Evolutionary conservation across 2,797 vertebrate species (phyloP), one percentile per base, ranked within the genome.

Genomic region (Melanogrammus aeglefinus): DNA sequence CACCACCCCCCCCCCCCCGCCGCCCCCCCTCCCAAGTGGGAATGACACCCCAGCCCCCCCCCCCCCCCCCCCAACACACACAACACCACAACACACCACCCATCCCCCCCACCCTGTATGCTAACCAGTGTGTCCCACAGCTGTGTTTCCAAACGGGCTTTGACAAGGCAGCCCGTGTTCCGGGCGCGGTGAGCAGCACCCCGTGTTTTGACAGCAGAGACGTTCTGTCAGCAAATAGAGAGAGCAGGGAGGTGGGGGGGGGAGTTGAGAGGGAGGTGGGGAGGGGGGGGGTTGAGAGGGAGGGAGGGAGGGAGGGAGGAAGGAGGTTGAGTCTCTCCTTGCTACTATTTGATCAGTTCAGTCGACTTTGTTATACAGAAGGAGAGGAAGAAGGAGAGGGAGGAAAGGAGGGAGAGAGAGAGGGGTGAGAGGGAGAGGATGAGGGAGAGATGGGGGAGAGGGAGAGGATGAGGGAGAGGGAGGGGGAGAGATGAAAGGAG

Each of bases 121-220:
- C 8, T 38, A 1, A 38, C 88, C 86, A 84, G 82, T 86, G 87
- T 89, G 91, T 83, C 81, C 86, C 84, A 87, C 86, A 74, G 81
- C 86, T 57, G 6, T 57, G 44, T 47, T 47, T 88, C 83, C 86
- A 90, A 91, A 90, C 87, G 86, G 90, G 82, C 78, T 91, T 84
- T 90, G 91, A 93, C 91, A 89, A 83, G 88, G 79, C 81, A 77
- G 88, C 88, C 87, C 85, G 77, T 85, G 85, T 86, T 86, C 82
- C 80, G 83, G 84, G 81, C 79, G 63, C 27, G 79, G 84, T 85
- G 86, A 89, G 86, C 63, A 36, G 73, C 88, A 86, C 80, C 88
- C 85, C 81, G 75, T 74, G 12, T 81, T 82, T 66, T 39, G 41
- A 86, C 86, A 83, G 82, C 31, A 85, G 80, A 87, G 82, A 81